These are phyloP conservation scores for Epizoanthus stellaris DNA, from an alignment of 92 coral and sea anemone genomes.

Conservation along the genomic window DNA sequence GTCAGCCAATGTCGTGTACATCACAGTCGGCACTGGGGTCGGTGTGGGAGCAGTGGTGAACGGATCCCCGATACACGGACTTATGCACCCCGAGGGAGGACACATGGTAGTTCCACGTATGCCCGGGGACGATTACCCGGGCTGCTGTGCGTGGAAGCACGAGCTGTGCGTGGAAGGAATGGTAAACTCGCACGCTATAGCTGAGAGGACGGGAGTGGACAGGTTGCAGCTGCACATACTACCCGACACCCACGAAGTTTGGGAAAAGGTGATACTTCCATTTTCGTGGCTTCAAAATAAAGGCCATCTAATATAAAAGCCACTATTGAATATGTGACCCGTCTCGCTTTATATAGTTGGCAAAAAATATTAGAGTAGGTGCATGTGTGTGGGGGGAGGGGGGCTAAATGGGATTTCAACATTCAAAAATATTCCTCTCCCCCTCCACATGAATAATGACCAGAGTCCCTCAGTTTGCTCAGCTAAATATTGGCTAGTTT, in stretches of 20 bases:
- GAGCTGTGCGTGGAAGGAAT: slow-evolving; percentile 90
- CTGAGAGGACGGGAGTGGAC: slow-evolving; percentile 77
- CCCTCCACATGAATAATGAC: too few species aligned
- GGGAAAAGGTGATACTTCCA: slow-evolving; percentile 69
- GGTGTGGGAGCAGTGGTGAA: slow-evolving; percentile 86
- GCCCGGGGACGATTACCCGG: slow-evolving; percentile 84
- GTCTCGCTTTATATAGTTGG: too few species aligned
- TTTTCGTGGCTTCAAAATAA: too few species aligned
- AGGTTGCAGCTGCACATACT: slow-evolving; percentile 62
- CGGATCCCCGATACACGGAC: slow-evolving; percentile 90
- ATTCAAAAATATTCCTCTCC: too few species aligned
- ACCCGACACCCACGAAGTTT: slow-evolving; percentile 77
- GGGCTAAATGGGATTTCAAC: too few species aligned
- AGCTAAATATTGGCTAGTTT: too few species aligned
- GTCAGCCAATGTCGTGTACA: slow-evolving; percentile 69
- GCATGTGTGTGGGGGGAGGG: too few species aligned
- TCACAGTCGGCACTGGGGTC: slow-evolving; percentile 94
- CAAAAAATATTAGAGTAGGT: too few species aligned
- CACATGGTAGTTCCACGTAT: slow-evolving; percentile 80
- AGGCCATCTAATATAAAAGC: too few species aligned
- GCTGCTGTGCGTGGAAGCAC: slow-evolving; percentile 81
- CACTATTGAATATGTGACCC: too few species aligned
- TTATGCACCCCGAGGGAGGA: slow-evolving; percentile 95
- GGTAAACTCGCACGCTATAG: slow-evolving; percentile 87
- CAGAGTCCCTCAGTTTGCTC: too few species aligned